Conservation (phyloP, 2,113 vertebrate species). For the Macaca nemestrina region DNA sequence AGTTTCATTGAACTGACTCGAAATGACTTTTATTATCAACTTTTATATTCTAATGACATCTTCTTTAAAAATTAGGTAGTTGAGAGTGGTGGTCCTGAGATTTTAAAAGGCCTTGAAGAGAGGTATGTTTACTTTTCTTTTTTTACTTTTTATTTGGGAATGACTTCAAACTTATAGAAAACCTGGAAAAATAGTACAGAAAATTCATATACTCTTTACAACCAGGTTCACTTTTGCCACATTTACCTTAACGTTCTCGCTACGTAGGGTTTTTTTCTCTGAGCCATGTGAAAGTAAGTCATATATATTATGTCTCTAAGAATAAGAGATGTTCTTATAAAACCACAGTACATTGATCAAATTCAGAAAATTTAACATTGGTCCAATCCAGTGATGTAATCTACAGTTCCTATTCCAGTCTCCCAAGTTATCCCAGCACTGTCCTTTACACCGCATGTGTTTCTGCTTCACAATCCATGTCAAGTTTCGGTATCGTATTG, state of each 20-base stretch:
- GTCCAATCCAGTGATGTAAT: neutral
- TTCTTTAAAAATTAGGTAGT: conserved; percentile 81
- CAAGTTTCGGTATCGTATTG: neutral
- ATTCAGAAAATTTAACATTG: neutral
- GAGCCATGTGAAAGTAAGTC: neutral
- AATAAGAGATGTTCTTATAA: neutral
- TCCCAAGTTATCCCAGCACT: neutral
- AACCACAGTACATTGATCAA: neutral
- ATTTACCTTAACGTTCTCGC: neutral
- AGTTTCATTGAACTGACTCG: neutral
- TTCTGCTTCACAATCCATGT: neutral
- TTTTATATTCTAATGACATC: neutral
- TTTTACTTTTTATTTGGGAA: neutral
- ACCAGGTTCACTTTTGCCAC: neutral
- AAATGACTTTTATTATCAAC: neutral
- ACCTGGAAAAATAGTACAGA: too few species aligned
- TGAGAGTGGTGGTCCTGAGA: conserved; percentile 81
- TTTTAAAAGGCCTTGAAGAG: conserved; percentile 84
- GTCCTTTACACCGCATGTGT: neutral
- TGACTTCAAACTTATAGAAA: neutral
- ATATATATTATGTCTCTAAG: neutral
- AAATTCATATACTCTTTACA: neutral
- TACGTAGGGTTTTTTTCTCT: neutral
- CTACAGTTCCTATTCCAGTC: neutral
- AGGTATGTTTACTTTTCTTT: conserved; percentile 76